phyloP scores from a whole-genome alignment of 2,888 invertebrate genomes.

The Chymomyza caudatula region DNA sequence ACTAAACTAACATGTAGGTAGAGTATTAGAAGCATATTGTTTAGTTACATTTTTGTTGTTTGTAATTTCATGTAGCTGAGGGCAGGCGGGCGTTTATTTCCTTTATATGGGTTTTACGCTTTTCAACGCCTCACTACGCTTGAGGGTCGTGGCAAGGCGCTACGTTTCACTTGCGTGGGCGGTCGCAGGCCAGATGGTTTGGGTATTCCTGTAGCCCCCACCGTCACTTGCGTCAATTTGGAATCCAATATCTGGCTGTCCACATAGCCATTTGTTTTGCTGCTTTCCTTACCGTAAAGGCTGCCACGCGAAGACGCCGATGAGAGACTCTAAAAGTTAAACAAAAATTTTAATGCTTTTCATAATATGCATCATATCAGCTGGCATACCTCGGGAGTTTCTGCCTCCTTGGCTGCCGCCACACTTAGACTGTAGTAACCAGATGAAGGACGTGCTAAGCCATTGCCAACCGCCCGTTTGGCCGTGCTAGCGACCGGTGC shows the following conservation, averaged over 20 bases:
- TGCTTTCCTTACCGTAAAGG: slow-evolving; percentile 54
- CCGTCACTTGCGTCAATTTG: slow-evolving; percentile 66
- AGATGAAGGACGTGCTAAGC: slow-evolving; percentile 75
- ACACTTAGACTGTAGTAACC: slow-evolving; percentile 75
- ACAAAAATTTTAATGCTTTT: background rate
- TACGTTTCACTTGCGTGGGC: slow-evolving; percentile 74
- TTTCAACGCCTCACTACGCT: slow-evolving; percentile 71
- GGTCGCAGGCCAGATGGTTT: slow-evolving; percentile 76
- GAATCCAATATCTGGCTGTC: slow-evolving; percentile 43
- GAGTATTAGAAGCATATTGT: background rate
- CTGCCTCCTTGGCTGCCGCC: slow-evolving; percentile 54
- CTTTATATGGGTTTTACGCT: background rate
- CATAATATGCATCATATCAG: no score
- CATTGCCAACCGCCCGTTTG: slow-evolving; percentile 66
- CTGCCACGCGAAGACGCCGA: slow-evolving; percentile 76
- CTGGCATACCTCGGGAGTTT: slow-evolving; percentile 63
- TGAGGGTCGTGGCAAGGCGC: slow-evolving; percentile 76
- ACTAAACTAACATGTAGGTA: background rate
- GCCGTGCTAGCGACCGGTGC: slow-evolving; percentile 53
- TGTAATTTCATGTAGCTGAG: background rate
- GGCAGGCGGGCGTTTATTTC: background rate
- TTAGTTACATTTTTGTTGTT: background rate
- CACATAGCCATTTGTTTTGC: slow-evolving; percentile 25
- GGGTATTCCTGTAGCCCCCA: slow-evolving; percentile 73
- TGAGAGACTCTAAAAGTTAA: slow-evolving; percentile 72